Evolutionary conservation across 2,888 invertebrate species (phyloP).

Genomic region (Synanthedon myopaeformis): DNA sequence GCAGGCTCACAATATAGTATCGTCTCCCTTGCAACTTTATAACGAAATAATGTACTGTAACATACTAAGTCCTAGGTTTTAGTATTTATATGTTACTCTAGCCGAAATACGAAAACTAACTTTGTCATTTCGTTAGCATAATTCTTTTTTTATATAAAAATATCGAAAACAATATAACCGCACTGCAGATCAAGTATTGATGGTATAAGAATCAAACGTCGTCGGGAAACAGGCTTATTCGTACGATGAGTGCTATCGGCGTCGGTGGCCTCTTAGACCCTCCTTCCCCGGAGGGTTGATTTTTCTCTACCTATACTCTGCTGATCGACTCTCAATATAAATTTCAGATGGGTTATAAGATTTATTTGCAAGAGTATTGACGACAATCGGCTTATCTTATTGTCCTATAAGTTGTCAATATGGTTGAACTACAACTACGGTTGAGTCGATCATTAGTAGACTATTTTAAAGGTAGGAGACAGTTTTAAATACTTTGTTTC

Average conservation of each 20-base stretch:
- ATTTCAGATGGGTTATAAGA: conserved; percentile 65
- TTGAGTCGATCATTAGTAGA: too few relatives aligned
- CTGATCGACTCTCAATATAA: conserved; percentile 64
- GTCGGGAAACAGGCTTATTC: conserved; percentile 70
- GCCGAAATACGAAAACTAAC: too few relatives aligned
- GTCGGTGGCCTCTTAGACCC: conserved; percentile 49
- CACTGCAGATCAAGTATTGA: conserved; percentile 65
- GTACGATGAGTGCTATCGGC: conserved; percentile 61
- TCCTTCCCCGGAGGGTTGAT: conserved; percentile 53
- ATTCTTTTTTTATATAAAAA: neutral
- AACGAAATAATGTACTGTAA: too few relatives aligned
- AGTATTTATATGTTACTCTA: too few relatives aligned
- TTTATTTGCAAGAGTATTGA: conserved; percentile 15
- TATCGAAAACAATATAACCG: conserved; percentile 22
- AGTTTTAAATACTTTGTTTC: too few relatives aligned
- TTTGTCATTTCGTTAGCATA: too few relatives aligned
- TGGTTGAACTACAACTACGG: too few relatives aligned
- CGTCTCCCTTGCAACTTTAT: too few relatives aligned
- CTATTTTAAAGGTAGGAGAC: too few relatives aligned
- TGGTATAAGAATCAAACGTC: conserved; percentile 67
- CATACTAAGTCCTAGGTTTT: too few relatives aligned
- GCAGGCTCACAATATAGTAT: too few relatives aligned
- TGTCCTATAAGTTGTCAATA: too few relatives aligned
- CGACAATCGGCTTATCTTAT: conserved; percentile 1
- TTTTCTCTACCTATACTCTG: conserved; percentile 57